phyloP scores from a whole-genome alignment of 37 sponge, comb jelly and placozoan species.

The Aphrocallistes beatrix region DNA sequence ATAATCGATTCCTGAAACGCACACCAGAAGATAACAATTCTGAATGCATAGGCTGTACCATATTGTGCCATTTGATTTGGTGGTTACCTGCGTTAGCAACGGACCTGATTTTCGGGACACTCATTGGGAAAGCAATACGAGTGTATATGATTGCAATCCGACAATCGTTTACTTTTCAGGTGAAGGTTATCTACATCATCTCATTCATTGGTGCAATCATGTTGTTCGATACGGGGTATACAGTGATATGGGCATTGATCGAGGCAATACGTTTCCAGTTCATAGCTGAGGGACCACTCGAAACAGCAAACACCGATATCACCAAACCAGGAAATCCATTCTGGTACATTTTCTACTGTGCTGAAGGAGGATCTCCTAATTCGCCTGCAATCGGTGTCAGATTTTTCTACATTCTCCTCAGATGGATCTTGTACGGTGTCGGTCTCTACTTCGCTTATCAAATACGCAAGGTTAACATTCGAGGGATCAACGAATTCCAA shows the following conservation, averaged over 20 bases:
- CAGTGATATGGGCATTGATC: background rate
- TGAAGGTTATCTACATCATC: background rate
- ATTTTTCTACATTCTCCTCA: background rate
- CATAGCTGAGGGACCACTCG: background rate
- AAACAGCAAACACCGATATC: background rate
- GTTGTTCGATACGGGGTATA: background rate
- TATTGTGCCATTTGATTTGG: background rate
- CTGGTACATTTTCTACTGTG: slow-evolving; percentile 16
- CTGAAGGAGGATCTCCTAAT: background rate
- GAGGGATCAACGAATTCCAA: background rate
- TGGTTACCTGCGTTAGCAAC: background rate
- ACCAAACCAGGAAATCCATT: background rate
- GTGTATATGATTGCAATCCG: background rate
- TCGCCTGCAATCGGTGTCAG: background rate
- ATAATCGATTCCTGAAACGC: background rate
- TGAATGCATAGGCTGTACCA: background rate
- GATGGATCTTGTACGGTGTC: background rate
- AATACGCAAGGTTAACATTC: background rate
- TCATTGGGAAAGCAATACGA: background rate
- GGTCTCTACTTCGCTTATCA: background rate
- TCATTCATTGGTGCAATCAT: background rate
- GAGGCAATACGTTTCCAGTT: background rate
- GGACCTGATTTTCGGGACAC: background rate
- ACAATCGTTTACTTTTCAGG: background rate
- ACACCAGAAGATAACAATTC: background rate